A percentile compares a stretch with the other conserved stretches of the same genome.
Conservation (phyloP, 2,113 vertebrate species). For the Gorsachius goisagi region DNA sequence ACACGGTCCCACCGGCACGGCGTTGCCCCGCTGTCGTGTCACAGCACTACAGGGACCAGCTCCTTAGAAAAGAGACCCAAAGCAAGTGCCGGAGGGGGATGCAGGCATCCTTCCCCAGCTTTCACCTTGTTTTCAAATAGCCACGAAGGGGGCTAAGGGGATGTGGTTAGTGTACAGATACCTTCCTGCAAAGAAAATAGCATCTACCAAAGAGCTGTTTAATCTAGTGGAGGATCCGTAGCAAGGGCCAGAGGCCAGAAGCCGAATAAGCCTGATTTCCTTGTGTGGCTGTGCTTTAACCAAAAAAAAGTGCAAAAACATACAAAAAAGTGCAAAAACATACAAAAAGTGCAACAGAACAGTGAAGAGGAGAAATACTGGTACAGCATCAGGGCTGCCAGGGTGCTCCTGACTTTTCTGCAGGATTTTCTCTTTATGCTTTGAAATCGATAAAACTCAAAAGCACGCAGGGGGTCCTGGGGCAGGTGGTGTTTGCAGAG, state of each 20-base stretch:
- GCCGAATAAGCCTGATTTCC: background rate
- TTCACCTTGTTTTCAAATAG: background rate
- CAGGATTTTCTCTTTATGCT: background rate
- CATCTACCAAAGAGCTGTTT: background rate
- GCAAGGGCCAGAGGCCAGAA: background rate
- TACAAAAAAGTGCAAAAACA: too few relatives aligned
- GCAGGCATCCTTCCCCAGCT: background rate
- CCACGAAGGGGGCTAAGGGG: background rate
- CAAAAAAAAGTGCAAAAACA: too few relatives aligned
- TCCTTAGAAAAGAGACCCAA: background rate
- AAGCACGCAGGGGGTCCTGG: background rate
- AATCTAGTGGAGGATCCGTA: background rate
- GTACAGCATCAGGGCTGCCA: background rate
- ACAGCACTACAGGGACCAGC: accelerated
- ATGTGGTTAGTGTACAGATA: background rate
- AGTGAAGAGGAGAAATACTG: background rate
- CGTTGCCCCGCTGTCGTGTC: background rate
- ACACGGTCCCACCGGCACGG: background rate
- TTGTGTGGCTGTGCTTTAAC: background rate
- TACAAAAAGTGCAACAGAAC: background rate
- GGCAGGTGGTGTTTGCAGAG: accelerated
- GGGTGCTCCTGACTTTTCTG: background rate
- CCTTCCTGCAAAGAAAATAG: background rate
- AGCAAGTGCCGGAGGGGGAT: background rate
- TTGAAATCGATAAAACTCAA: background rate